Evolutionary conservation across 2,113 vertebrate species (phyloP), one percentile per base, ranked within the genome.

Genomic region (Cavia aperea): DNA sequence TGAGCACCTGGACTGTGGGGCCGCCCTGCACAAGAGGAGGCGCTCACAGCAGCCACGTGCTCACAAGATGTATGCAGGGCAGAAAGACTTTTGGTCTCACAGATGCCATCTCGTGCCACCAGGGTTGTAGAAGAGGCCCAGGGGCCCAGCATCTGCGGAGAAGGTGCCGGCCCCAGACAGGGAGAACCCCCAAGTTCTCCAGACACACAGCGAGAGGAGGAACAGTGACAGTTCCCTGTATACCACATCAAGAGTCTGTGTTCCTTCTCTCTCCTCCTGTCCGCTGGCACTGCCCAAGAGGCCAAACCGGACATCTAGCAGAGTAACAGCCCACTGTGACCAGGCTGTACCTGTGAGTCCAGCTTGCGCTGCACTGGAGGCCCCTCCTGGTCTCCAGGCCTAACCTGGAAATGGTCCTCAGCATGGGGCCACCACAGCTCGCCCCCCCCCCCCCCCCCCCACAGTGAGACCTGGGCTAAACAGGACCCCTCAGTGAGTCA

Each of bases 81-180:
- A 16, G 29, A 36, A 13, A 16, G 54, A 54, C 54, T n/a, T 15
- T 58, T 68, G 66, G 63, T 36, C 68, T 26, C 15, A 46, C 54
- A 31, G 5, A 43, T 1, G 29, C 72, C 36, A 26, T 78, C 72
- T 46, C 58, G 23, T 8, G 23, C 18, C 21, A 4, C 16, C 14
- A 54, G n/a, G 58, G 77, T 15, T 0, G 2, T 0, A n/a, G 68
- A n/a, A 13, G 1, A 13, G 6, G n/a, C 7, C 2, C 11, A 31
- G 29, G 29, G 29, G 33, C 26, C 36, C 56, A 60, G 49, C 5
- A 1, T 43, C 33, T 0, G 5, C 7, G n/a, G 58, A 84, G 73
- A 46, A 49, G 46, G 46, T 51, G 73, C 43, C 16, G 29, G 8
- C 14, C 77, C 54, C 36, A 51, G 46, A 46, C 6, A 29, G 11